Conservation (phyloP, 2,797 vertebrate genomes). For the Spinus olivaceus region DNA sequence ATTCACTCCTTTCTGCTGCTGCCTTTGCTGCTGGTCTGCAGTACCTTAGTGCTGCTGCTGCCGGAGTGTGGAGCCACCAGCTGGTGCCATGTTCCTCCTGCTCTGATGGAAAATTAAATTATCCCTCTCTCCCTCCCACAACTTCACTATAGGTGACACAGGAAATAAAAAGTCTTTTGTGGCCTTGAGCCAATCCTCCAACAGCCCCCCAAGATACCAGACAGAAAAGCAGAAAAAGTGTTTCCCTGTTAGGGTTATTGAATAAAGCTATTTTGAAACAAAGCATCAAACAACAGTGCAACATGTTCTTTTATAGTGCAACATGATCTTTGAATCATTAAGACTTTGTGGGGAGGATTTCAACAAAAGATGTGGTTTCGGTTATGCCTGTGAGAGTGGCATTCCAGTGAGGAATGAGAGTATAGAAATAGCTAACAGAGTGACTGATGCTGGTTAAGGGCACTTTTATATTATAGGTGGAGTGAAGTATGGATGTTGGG, state of each 20-base stretch:
- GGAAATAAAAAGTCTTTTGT: background rate
- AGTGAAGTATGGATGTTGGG: background rate
- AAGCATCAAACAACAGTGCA: background rate
- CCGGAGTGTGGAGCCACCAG: background rate
- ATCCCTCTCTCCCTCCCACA: background rate
- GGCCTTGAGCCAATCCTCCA: background rate
- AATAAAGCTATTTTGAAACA: background rate
- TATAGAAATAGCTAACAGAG: background rate
- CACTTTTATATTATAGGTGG: background rate
- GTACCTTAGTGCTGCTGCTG: background rate
- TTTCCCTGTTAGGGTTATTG: background rate
- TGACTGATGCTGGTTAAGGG: background rate
- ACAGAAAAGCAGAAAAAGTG: background rate
- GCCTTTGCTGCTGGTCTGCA: background rate
- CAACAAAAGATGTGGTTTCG: background rate
- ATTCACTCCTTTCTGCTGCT: background rate
- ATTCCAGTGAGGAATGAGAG: background rate
- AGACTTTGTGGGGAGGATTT: background rate
- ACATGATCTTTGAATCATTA: background rate
- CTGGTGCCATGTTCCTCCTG: background rate
- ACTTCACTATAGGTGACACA: background rate
- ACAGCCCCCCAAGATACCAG: fast-evolving
- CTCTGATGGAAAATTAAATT: background rate
- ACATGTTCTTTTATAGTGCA: background rate
- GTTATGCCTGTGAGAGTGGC: background rate